phyloP scores from a whole-genome alignment of 2,888 invertebrate species.

The Archips crataeganus region DNA sequence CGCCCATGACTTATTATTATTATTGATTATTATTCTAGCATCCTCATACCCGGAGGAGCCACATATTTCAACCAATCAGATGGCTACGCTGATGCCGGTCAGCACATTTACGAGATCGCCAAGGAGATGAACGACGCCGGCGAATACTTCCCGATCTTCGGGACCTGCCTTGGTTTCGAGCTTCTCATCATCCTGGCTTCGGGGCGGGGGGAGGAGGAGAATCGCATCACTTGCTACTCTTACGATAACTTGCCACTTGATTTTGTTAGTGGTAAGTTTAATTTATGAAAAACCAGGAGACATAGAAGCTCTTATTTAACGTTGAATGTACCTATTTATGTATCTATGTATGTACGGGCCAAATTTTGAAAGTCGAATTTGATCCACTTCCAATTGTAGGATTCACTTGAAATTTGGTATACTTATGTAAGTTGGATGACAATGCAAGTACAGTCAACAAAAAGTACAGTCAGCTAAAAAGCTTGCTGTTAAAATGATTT shows the following conservation, averaged over 20 bases:
- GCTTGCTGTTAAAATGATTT: no score
- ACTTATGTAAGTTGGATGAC: no score
- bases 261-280: slow-evolving; percentile 86
- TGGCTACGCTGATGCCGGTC: slow-evolving; percentile 92
- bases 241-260: slow-evolving; percentile 88
- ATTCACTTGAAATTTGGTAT: no score
- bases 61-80: slow-evolving; percentile 88
- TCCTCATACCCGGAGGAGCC: slow-evolving; percentile 93
- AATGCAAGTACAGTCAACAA: no score
- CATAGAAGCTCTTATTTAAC: no score
- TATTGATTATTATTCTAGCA: slow-evolving; percentile 76
- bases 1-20: no score
- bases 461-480: no score
- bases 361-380: no score
- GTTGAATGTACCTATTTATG: no score
- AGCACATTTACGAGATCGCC: slow-evolving; percentile 89
- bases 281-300: no score
- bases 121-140: slow-evolving; percentile 88
- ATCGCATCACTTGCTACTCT: slow-evolving; percentile 87
- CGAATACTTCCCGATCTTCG: slow-evolving; percentile 94
- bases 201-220: slow-evolving; percentile 79
- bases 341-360: no score
- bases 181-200: slow-evolving; percentile 88
- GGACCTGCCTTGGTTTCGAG: slow-evolving; percentile 96
- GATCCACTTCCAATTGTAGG: no score